Percentiles rank a stretch among this genome's conserved stretches.
phyloP scores from a whole-genome alignment of 1,140 invertebrate genomes.

The Leptestheria dahalacensis region DNA sequence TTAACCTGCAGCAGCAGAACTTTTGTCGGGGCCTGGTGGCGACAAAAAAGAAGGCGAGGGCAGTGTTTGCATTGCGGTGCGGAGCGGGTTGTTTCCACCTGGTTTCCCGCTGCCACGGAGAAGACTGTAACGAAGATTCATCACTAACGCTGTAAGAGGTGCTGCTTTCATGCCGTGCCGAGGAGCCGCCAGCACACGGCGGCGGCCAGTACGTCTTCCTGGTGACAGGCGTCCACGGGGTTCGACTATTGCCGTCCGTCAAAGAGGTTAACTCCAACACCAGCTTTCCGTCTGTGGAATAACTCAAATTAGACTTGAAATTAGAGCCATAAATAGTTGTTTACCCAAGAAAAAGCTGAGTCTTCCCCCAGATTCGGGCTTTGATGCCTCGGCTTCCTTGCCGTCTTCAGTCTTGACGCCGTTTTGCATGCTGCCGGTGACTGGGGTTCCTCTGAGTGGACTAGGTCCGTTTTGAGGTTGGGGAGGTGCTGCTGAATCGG shows the following conservation, averaged over 20 bases:
- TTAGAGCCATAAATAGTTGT: too few species aligned
- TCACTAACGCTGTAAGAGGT: slow-evolving; percentile 31
- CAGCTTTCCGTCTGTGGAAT: slow-evolving; percentile 55
- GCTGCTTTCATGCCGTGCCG: slow-evolving; percentile 27
- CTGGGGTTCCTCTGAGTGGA: not conserved
- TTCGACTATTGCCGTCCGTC: slow-evolving; percentile 52
- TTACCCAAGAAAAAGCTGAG: slow-evolving; percentile 11
- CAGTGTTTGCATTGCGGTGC: slow-evolving; percentile 48
- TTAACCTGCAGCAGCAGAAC: not conserved
- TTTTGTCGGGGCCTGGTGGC: not conserved
- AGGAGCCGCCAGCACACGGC: slow-evolving; percentile 28
- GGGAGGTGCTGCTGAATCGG: too few species aligned
- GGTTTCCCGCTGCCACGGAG: slow-evolving; percentile 72
- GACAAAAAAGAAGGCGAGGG: slow-evolving; percentile 51
- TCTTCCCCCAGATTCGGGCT: not conserved
- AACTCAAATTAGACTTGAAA: too few species aligned
- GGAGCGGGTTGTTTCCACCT: slow-evolving; percentile 67
- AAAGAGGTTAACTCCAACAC: slow-evolving; percentile 68
- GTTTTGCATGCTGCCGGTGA: not conserved
- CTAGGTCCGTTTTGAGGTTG: too few species aligned
- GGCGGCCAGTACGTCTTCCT: slow-evolving; percentile 72
- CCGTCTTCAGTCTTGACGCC: not conserved
- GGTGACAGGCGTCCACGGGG: slow-evolving; percentile 69
- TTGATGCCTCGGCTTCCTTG: not conserved
- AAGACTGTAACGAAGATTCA: slow-evolving; percentile 72